These are phyloP conservation scores for Osedax fenrisi DNA, from an alignment of 2,888 invertebrate genomes.

Conservation along the genomic window DNA sequence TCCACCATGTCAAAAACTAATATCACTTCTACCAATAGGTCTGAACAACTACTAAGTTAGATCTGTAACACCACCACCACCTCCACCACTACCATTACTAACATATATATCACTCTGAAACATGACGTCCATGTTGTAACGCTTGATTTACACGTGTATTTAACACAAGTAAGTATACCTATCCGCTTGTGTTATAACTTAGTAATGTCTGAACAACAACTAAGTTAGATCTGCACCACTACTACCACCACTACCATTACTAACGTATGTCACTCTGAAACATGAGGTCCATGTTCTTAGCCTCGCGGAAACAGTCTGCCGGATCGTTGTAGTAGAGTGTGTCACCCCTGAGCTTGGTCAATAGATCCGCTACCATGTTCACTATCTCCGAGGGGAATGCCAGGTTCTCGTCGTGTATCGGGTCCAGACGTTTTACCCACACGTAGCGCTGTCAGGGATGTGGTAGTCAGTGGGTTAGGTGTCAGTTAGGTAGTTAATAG, in stretches of 20 bases:
- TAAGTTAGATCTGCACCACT: too few relatives aligned
- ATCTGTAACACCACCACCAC: background rate
- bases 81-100: background rate
- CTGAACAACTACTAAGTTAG: too few relatives aligned
- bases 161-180: too few relatives aligned
- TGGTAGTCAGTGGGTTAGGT: too few relatives aligned
- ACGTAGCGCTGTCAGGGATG: background rate
- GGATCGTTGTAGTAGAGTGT: background rate
- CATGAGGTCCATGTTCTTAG: background rate
- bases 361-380: background rate
- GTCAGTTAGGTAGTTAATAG: too few relatives aligned
- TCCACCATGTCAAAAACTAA: background rate
- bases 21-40: background rate
- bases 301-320: background rate
- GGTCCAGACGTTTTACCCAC: background rate
- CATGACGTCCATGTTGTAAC: too few relatives aligned
- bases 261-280: background rate
- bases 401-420: background rate
- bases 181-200: too few relatives aligned
- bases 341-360: background rate
- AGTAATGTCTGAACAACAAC: too few relatives aligned
- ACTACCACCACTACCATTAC: background rate
- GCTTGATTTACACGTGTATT: too few relatives aligned
- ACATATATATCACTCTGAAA: background rate
- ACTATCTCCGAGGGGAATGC: background rate